Base-by-base conservation (phyloP, 2,888 invertebrate species). In the Leptopilina drosophilae region DNA sequence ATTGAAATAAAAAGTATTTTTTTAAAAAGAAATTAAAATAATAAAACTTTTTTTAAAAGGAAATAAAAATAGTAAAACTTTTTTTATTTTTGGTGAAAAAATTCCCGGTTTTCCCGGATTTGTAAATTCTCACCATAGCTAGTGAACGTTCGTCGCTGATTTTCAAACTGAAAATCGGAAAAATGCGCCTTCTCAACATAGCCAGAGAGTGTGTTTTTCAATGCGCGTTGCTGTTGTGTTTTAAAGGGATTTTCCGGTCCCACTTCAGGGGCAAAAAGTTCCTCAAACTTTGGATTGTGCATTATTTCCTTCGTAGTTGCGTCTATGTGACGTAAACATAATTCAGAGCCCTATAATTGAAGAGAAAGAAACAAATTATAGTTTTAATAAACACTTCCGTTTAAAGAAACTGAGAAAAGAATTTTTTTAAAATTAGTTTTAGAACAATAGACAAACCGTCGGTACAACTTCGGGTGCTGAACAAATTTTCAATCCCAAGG, bases 111-210 rank as follows among this genome's bases (percentile, higher is more conserved):
- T n/a, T n/a, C n/a, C n/a, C n/a, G n/a, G n/a, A n/a, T n/a, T n/a
- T n/a, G n/a, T n/a, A n/a, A 20, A 20, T 26, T 26, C 65, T 76
- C 80, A 94, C 95, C 98, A 89, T 96, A 98, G 90, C 98, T 98
- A 59, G 96, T 95, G 91, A 99, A 99, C 20, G 98, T 99, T 87
- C 98, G 93, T 79, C 99, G 94, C 90, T 99, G 98, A 90, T 97
- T 98, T 92, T 99, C 99, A 94, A 99, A 99, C 88, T 98, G 97
- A 92, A 99, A 99, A 87, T 97, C 97, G 92, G 97, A 99, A 76
- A 99, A 95, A 91, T 99, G 98, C 0, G 99, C 98, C 83, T 96
- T 95, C 90, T 99, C 99, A 0, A 98, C 97, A 92, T 95, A 98
- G 0, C 99, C 99, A 0, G 99, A 96, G 12, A 99, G 93, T 87